Evolutionary conservation across 2,888 invertebrate genomes (phyloP).

Genomic region (Perizoma flavofasciatum): DNA sequence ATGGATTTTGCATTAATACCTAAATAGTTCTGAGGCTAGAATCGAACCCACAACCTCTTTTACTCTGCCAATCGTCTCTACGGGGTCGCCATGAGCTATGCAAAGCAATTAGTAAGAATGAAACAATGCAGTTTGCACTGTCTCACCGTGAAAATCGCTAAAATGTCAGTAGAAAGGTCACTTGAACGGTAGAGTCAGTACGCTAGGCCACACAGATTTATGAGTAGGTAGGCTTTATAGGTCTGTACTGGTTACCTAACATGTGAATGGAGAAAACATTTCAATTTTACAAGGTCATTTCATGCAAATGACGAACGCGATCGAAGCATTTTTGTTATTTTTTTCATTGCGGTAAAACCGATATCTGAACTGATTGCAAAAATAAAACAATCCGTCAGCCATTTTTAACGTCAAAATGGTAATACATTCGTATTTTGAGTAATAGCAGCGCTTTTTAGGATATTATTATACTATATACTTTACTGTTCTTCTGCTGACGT

Average conservation of each 20-base stretch:
- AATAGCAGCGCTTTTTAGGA: too few species aligned
- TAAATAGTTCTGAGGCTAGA: too few species aligned
- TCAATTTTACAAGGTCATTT: slow-evolving; percentile 27
- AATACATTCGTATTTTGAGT: too few species aligned
- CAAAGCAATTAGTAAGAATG: slow-evolving; percentile 26
- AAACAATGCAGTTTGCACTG: slow-evolving; percentile 24
- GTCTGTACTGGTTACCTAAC: slow-evolving; percentile 28
- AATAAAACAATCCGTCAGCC: too few species aligned
- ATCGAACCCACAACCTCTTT: neutral
- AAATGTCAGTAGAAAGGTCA: slow-evolving; percentile 42
- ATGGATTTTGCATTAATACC: too few species aligned
- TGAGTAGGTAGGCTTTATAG: slow-evolving; percentile 7
- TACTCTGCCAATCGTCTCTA: slow-evolving; percentile 8
- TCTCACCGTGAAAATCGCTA: slow-evolving; percentile 36
- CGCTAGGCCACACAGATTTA: slow-evolving; percentile 1
- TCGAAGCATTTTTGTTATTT: neutral
- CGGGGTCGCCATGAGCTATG: slow-evolving; percentile 14
- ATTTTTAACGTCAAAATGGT: too few species aligned
- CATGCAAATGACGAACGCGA: slow-evolving; percentile 10
- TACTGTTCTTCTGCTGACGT: too few species aligned
- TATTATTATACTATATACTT: too few species aligned
- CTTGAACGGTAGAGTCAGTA: neutral
- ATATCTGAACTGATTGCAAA: too few species aligned
- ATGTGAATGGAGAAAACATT: slow-evolving; percentile 18
- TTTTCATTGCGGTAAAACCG: too few species aligned